A percentile compares a stretch with the other conserved stretches of the same genome.
These are phyloP conservation scores for Napeogenes sylphis DNA, from an alignment of 2,888 invertebrate genomes.

Conservation along the genomic window DNA sequence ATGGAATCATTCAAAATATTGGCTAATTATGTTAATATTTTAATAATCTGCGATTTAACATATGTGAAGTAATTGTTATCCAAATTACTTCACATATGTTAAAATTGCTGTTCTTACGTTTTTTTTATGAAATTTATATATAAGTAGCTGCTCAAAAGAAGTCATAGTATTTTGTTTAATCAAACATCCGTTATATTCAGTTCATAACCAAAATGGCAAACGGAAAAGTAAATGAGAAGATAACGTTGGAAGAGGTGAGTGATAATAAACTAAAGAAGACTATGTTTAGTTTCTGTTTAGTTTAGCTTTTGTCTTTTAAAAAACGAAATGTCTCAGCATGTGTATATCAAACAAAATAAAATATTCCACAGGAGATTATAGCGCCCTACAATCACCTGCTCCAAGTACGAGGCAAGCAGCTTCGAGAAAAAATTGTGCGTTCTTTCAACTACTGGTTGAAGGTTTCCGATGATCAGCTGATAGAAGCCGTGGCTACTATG, in stretches of 20 bases:
- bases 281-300: neutral
- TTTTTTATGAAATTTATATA: no score
- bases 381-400: constrained; percentile 15
- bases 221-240: neutral
- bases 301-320: no score
- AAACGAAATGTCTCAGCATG: no score
- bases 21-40: no score
- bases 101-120: no score
- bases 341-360: neutral
- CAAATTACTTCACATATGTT: no score
- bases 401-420: constrained; percentile 17
- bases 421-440: constrained; percentile 12
- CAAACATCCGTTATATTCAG: neutral
- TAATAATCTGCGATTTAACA: no score
- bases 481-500: constrained; percentile 8
- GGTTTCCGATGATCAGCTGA: constrained; percentile 13
- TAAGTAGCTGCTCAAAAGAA: no score
- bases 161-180: no score
- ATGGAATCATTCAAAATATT: no score
- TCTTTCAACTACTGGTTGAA: constrained; percentile 23
- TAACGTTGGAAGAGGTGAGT: constrained; percentile 1
- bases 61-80: no score
- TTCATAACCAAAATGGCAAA: neutral
- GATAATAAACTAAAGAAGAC: neutral
- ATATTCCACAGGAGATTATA: constrained; percentile 13